Evolutionary conservation across 2,888 invertebrate species (phyloP).

Genomic region (Eupsilia transversa): DNA sequence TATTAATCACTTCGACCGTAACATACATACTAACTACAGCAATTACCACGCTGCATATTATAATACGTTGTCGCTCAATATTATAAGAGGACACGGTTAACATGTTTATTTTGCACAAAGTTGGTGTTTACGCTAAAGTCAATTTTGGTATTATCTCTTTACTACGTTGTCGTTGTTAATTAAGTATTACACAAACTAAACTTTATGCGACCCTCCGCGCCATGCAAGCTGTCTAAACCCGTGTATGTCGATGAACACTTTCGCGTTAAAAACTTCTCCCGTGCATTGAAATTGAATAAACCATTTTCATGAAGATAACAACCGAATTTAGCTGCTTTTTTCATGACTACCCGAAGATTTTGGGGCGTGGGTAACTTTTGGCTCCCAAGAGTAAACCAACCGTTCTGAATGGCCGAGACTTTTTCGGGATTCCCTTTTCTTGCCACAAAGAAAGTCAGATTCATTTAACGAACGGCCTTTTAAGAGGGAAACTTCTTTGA

Average conservation of each 20-base stretch:
- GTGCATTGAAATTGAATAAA: constrained; percentile 61
- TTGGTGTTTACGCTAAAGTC: constrained; percentile 28
- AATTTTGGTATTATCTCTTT: constrained; percentile 48
- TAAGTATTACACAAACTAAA: constrained; percentile 47
- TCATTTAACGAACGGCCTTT: constrained; percentile 84
- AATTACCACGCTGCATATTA: background rate
- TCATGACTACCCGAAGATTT: constrained; percentile 74
- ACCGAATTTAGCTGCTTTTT: constrained; percentile 79
- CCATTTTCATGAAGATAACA: constrained; percentile 66
- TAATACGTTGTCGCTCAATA: constrained; percentile 15
- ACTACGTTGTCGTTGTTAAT: constrained; percentile 43
- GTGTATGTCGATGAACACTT: constrained; percentile 31
- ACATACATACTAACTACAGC: too few species aligned
- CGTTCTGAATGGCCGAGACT: constrained; percentile 82
- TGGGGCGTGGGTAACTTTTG: constrained; percentile 79
- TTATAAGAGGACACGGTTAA: constrained; percentile 22
- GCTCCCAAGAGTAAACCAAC: constrained; percentile 82
- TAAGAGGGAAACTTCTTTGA: constrained; percentile 83
- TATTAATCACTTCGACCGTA: too few species aligned
- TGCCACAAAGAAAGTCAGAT: constrained; percentile 84
- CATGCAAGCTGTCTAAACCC: constrained; percentile 30
- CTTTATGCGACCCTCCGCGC: constrained; percentile 25
- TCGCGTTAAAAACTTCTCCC: constrained; percentile 40
- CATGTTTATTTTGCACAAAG: constrained; percentile 42
- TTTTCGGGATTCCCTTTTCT: constrained; percentile 82